A percentile compares a stretch with the other conserved stretches of the same genome.
Conservation (phyloP, 1,140 invertebrate species). For the Formica exsecta region DNA sequence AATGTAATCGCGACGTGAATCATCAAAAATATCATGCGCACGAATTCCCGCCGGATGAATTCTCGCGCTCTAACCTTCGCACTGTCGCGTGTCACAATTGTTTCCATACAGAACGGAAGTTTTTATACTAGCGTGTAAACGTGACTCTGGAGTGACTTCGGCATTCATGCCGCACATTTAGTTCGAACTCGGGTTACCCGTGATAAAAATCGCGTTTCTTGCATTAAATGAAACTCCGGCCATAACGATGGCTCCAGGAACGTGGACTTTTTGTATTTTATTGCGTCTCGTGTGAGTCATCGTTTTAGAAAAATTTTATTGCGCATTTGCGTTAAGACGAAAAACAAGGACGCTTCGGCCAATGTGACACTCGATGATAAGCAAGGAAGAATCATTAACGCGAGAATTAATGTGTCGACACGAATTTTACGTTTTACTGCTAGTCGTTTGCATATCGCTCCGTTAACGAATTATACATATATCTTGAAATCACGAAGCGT, state of each 20-base stretch:
- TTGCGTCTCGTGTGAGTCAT: conserved; percentile 17
- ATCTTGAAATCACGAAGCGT: too few relatives aligned
- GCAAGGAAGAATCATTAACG: too few relatives aligned
- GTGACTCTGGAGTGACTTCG: conserved; percentile 19
- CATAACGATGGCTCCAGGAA: neutral
- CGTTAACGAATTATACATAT: too few relatives aligned
- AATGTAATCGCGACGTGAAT: conserved; percentile 53
- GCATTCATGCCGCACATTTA: conserved; percentile 15
- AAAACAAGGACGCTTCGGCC: neutral
- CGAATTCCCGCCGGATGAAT: conserved; percentile 52
- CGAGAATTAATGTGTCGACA: too few relatives aligned
- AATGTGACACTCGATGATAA: too few relatives aligned
- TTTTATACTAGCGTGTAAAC: conserved; percentile 36
- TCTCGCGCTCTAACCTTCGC: conserved; percentile 45
- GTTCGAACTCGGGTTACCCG: conserved; percentile 32
- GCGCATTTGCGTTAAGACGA: neutral
- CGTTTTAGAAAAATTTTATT: conserved; percentile 26
- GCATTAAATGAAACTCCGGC: conserved; percentile 1
- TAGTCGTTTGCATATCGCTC: too few relatives aligned
- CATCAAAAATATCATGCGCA: conserved; percentile 50
- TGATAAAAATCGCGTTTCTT: conserved; percentile 26
- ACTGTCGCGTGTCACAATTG: conserved; percentile 58
- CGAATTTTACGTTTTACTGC: too few relatives aligned
- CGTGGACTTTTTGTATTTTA: neutral
- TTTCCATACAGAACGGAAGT: conserved; percentile 57